Base-by-base conservation (phyloP, 2,888 invertebrate genomes). In the Phytoseiulus persimilis region DNA sequence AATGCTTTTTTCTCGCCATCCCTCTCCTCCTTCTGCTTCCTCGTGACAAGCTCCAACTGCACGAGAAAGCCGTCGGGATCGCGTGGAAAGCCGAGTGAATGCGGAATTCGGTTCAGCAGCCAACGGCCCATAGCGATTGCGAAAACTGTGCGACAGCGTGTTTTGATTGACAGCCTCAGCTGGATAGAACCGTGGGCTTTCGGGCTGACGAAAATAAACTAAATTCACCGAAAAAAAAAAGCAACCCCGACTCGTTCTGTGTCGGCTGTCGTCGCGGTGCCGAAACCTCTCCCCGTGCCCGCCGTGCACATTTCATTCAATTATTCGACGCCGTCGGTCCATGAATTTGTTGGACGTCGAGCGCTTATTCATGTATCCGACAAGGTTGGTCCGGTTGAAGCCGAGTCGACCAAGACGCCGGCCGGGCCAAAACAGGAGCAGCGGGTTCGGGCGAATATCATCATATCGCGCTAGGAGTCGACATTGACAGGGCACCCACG, bases 81-180 rank as follows among this genome's bases (percentile, higher is more conserved):
- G 18, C 5, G 2, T 23, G 28, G 18, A 65, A 11, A 1, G 65
- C 65, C 23, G 18, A 65, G 65, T 23, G 65, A 23, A 65, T 65
- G 65, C 65, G 65, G 28, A 65, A 65, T 65, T 65, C 65, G 65
- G 28, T 65, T 65, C 18, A 2, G 65, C 39, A 39, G 65, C 65
- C 65, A 65, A 65, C 18, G 65, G 65, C 28, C 65, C 18, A 65
- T 65, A 28, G 65, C 65, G 28, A 65, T 65, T 28, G 65, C 65
- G 65, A 14, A 65, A 65, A 65, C 65, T 65, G 65, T 28, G 65
- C 65, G 65, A 65, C 65, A 65, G 65, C 65, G 65, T 65, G 65
- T 65, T 65, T 65, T 65, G 65, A 65, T 65, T 65, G 65, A 65
- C 65, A 65, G 65, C 65, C 65, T 65, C 65, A 65, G 65, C 65